Conservation (phyloP, 2,888 invertebrate genomes). For the Nomada lathburiana region DNA sequence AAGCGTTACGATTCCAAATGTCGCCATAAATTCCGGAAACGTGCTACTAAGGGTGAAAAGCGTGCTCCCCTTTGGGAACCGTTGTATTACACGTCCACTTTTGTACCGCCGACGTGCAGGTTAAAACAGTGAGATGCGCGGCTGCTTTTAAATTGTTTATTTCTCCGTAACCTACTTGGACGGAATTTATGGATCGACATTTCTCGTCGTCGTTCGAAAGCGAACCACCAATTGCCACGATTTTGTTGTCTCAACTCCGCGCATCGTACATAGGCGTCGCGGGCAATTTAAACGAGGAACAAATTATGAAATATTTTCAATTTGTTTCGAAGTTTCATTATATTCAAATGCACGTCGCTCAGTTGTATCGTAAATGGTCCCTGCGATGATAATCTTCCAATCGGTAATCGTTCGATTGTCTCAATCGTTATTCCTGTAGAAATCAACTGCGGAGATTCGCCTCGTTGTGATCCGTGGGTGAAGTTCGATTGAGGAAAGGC, state of each 20-base stretch:
- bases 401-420: conserved; percentile 1
- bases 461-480: background rate
- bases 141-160: conserved; percentile 41
- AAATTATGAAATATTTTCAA: too few species aligned
- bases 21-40: conserved; percentile 49
- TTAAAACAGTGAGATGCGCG: conserved; percentile 16
- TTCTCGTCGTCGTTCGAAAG: background rate
- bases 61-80: conserved; percentile 43
- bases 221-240: background rate
- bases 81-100: conserved; percentile 43
- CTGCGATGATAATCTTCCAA: background rate
- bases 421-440: background rate
- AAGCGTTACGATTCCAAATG: conserved; percentile 44
- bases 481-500: conserved; percentile 45
- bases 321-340: too few species aligned
- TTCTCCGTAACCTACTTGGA: background rate
- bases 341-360: too few species aligned
- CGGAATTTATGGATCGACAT: conserved; percentile 24
- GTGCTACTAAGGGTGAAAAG: background rate
- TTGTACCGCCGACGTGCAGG: conserved; percentile 10
- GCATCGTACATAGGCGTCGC: background rate
- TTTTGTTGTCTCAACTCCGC: background rate
- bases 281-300: background rate
- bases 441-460: conserved; percentile 10
- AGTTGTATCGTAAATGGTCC: background rate